Conservation (phyloP, 2,888 invertebrate genomes). For the Amiota minor region DNA sequence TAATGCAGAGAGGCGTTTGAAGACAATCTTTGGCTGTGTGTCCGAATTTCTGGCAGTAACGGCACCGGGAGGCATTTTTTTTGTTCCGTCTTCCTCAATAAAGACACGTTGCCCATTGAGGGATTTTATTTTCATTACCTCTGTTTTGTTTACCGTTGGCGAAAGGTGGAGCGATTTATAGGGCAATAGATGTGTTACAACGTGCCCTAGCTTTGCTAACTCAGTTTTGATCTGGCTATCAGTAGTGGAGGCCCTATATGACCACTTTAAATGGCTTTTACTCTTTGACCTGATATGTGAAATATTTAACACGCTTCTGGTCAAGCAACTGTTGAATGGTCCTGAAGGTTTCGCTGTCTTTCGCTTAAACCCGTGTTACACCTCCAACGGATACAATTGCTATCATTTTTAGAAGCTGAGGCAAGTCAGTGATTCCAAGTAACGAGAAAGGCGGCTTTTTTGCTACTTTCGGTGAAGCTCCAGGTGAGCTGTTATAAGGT, state of each 20-base stretch:
- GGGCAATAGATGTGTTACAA: background rate
- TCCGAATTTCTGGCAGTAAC: background rate
- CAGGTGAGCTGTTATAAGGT: background rate
- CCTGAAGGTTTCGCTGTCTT: background rate
- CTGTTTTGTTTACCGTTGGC: background rate
- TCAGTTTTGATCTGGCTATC: background rate
- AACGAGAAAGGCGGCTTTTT: conserved; percentile 14
- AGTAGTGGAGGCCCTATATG: background rate
- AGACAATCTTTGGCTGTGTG: background rate
- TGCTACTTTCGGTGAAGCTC: background rate
- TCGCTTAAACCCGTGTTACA: background rate
- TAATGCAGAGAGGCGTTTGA: background rate
- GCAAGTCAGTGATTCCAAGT: background rate
- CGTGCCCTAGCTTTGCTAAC: too few relatives aligned
- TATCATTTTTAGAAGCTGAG: too few relatives aligned
- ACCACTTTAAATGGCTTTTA: background rate
- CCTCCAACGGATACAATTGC: background rate
- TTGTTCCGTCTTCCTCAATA: background rate
- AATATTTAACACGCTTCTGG: too few relatives aligned
- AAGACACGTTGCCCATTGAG: too few relatives aligned
- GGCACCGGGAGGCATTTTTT: background rate
- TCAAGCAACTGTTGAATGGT: background rate
- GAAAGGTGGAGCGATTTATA: background rate
- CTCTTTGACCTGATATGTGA: background rate
- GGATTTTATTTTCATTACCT: background rate